These are phyloP conservation scores for Sylvilagus floridanus DNA, from an alignment of 2,797 vertebrate species.

Conservation along the genomic window DNA sequence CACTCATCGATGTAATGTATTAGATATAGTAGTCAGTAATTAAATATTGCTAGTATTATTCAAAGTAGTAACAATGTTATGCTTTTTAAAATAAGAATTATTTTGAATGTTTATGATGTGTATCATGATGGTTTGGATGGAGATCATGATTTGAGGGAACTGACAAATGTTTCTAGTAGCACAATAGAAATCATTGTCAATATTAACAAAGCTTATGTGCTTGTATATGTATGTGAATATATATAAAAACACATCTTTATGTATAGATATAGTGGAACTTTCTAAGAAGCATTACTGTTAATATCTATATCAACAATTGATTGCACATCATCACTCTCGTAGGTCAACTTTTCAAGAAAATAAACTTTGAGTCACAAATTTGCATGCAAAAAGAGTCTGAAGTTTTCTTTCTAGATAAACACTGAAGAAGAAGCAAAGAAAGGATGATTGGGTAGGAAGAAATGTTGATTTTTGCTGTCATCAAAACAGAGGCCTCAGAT, in stretches of 20 bases:
- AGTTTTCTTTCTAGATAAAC: neutral
- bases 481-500: neutral
- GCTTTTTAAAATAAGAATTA: neutral
- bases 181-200: neutral
- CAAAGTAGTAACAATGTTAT: neutral
- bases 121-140: neutral
- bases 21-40: neutral
- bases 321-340: neutral
- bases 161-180: neutral
- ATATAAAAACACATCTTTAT: neutral
- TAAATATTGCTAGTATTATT: slow-evolving; percentile 4
- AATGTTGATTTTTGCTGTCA: neutral
- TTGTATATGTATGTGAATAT: neutral
- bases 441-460: neutral
- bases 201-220: neutral
- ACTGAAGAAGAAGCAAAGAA: neutral
- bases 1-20: neutral
- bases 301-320: neutral
- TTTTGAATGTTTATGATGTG: neutral
- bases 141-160: neutral
- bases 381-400: neutral
- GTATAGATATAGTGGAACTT: neutral
- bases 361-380: neutral
- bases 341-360: neutral
- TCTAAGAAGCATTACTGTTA: neutral